Evolutionary conservation across 2,797 vertebrate genomes (phyloP), one percentile per base, ranked within the genome.

Genomic region (Notolepis coatsorum): DNA sequence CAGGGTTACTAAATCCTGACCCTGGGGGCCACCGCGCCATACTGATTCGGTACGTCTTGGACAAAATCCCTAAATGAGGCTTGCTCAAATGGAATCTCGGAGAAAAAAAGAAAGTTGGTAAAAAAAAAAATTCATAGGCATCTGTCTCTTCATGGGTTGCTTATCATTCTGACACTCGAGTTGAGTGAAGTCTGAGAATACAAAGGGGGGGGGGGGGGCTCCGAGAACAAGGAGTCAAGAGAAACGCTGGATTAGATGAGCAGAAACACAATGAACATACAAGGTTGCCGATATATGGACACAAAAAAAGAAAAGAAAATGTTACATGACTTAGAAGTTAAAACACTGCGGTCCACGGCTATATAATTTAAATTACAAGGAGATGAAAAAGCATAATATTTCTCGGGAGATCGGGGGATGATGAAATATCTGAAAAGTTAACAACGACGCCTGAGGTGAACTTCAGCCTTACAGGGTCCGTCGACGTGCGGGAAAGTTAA

Each of bases 361-460:
- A 95, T 90, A 95, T 90, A 90, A 93, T 89, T 91, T 91, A 87
- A 84, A 86, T 81, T 68, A 94, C 87, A 94, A n/a, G 91, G 89
- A 79, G 60, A 89, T 90, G 89, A 91, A 92, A 87, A 88, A 72
- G 65, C 43, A 56, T 53, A 75, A 79, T 48, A 80, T 68, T n/a
- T n/a, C 21, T 43, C 17, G 30, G 74, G 60, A 54, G 21, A 39
- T 27, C 7, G 1, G 24, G 54, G 41, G 54, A 59, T 38, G 61
- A 18, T 39, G 68, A 67, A 65, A 57, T 55, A 73, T 23, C 58
- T 73, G 67, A 68, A 47, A 51, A 43, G 47, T 63, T 66, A 41
- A 76, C 92, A 93, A 93, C 76, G 79, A 79, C 68, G 94, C 92
- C 93, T 92, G 93, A 94, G 94, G 94, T 95, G 93, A 90, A 90